These are phyloP conservation scores for Hydrophis major DNA, from an alignment of 2,797 vertebrate genomes.

Conservation along the genomic window DNA sequence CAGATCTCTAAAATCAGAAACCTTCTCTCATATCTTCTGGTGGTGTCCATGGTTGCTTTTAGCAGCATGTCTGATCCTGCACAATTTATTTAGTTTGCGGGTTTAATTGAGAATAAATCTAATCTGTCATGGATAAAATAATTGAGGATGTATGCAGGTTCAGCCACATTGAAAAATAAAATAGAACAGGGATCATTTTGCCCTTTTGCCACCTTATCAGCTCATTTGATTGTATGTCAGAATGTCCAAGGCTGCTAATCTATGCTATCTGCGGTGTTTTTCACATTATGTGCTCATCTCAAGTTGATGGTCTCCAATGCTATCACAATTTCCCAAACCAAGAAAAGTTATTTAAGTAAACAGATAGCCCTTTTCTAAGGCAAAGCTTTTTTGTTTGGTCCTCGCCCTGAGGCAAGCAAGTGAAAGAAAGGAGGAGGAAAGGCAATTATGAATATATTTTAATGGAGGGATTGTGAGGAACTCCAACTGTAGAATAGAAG, in stretches of 20 bases:
- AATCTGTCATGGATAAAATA: neutral
- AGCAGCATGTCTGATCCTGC: neutral
- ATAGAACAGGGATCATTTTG: neutral
- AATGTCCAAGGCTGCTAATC: neutral
- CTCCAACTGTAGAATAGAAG: neutral
- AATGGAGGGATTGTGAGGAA: neutral
- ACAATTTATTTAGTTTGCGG: neutral
- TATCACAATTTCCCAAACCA: neutral
- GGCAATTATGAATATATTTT: neutral
- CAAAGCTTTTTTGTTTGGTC: neutral
- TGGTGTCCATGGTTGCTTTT: neutral
- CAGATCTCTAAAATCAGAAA: neutral
- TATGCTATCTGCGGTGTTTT: neutral
- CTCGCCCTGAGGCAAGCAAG: neutral
- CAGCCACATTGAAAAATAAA: neutral
- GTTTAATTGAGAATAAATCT: neutral
- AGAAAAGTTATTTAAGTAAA: neutral
- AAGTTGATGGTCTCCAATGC: neutral
- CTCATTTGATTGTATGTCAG: neutral
- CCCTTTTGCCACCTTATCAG: neutral
- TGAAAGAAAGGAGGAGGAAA: neutral
- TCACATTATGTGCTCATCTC: neutral
- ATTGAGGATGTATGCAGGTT: neutral
- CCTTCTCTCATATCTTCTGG: neutral
- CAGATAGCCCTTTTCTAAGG: neutral